Percentiles rank a stretch among this genome's conserved stretches.
phyloP scores from a whole-genome alignment of 2,888 invertebrate species.

The Harpalus rufipes region DNA sequence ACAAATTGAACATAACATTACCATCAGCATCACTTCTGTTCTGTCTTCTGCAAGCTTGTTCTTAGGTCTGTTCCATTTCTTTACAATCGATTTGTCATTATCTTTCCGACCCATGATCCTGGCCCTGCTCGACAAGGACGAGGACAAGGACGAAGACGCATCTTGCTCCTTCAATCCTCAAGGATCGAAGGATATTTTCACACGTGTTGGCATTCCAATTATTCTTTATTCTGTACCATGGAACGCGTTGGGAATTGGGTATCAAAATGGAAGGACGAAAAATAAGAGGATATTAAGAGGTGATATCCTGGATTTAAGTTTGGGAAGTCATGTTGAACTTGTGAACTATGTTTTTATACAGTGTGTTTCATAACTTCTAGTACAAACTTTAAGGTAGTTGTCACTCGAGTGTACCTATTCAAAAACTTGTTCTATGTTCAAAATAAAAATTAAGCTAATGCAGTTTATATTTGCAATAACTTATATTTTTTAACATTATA shows the following conservation, averaged over 20 bases:
- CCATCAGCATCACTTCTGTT: neutral
- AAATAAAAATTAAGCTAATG: too few species aligned
- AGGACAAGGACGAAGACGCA: neutral
- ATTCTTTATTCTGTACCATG: constrained; percentile 8
- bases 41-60: neutral
- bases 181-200: neutral
- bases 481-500: too few species aligned
- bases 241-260: neutral
- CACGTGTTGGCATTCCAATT: constrained; percentile 23
- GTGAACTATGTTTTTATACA: neutral
- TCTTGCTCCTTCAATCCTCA: neutral
- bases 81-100: constrained; percentile 48
- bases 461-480: too few species aligned
- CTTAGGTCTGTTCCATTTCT: neutral
- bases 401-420: too few species aligned
- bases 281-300: neutral
- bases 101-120: neutral
- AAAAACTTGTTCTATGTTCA: too few species aligned
- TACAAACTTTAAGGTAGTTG: too few species aligned
- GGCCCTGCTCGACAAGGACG: neutral
- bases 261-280: neutral
- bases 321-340: neutral
- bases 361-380: too few species aligned
- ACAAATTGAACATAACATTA: neutral
- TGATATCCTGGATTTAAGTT: neutral